These are phyloP conservation scores for Falco columbarius DNA, from an alignment of 2,797 vertebrate genomes.

Conservation along the genomic window DNA sequence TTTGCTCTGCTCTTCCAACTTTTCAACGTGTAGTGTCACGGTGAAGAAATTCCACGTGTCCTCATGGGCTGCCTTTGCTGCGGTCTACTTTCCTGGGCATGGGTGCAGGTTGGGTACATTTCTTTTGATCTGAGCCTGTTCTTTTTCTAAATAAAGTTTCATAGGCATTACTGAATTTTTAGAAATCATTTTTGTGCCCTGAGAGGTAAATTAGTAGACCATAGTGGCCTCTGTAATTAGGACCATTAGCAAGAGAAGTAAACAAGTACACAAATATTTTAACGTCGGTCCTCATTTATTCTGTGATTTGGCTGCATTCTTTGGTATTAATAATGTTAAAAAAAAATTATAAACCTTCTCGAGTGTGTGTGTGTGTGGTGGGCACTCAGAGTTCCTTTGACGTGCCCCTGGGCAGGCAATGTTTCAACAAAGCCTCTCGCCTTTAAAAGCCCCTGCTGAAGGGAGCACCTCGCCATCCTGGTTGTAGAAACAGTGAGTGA, in stretches of 20 bases:
- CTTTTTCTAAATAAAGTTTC: background rate
- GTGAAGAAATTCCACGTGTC: background rate
- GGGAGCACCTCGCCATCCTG: background rate
- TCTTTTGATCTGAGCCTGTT: background rate
- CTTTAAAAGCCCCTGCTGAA: background rate
- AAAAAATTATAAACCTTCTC: background rate
- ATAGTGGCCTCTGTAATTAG: background rate
- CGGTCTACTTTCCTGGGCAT: rapidly evolving
- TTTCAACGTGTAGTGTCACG: background rate
- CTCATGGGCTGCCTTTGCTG: background rate
- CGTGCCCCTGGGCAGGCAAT: background rate
- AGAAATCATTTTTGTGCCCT: background rate
- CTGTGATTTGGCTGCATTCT: background rate
- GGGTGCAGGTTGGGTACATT: background rate
- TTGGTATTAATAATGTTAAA: background rate
- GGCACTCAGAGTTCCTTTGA: background rate
- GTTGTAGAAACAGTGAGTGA: background rate
- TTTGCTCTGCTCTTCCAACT: background rate
- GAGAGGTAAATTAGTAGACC: background rate
- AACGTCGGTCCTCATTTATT: background rate
- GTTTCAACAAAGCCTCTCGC: background rate
- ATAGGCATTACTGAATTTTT: background rate
- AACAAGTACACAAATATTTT: background rate
- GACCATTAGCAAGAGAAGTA: background rate
- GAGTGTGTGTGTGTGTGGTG: background rate